phyloP scores from a whole-genome alignment of 2,888 invertebrate genomes.

The Polia nebulosa region DNA sequence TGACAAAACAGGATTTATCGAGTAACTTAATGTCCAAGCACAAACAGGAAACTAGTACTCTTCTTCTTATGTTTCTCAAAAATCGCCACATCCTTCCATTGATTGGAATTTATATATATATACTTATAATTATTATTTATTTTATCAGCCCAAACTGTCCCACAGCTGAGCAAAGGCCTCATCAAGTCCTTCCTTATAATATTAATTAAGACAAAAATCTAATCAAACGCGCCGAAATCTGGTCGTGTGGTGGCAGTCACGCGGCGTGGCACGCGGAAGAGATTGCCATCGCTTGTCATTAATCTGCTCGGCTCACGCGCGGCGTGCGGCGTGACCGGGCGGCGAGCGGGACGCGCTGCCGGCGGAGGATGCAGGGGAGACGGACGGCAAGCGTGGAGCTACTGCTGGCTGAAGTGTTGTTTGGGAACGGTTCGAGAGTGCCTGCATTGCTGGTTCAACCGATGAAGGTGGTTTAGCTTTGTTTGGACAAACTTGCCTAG shows the following conservation, averaged over 20 bases:
- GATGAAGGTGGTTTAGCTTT: no score
- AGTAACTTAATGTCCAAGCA: neutral
- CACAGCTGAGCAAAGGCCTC: no score
- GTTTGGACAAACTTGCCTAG: no score
- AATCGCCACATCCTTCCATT: neutral
- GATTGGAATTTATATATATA: no score
- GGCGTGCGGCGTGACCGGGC: slow-evolving; percentile 57
- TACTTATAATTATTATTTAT: no score
- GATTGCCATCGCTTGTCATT: slow-evolving; percentile 76
- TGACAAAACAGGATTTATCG: no score
- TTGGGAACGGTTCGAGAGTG: no score
- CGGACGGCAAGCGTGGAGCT: slow-evolving; percentile 11
- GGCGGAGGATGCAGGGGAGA: slow-evolving; percentile 10
- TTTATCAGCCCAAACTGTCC: no score
- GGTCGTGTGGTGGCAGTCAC: slow-evolving; percentile 26
- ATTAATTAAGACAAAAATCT: slow-evolving; percentile 44
- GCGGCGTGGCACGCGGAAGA: slow-evolving; percentile 79
- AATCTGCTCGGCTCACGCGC: slow-evolving; percentile 77
- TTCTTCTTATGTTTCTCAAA: neutral
- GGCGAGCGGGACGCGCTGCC: slow-evolving; percentile 65
- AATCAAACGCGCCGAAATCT: slow-evolving; percentile 37
- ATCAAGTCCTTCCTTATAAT: no score
- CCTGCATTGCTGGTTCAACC: no score
- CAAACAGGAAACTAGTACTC: neutral
- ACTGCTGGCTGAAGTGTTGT: slow-evolving; percentile 16